phyloP scores from a whole-genome alignment of 2,888 invertebrate species.

The Cataglyphis altisquamis region DNA sequence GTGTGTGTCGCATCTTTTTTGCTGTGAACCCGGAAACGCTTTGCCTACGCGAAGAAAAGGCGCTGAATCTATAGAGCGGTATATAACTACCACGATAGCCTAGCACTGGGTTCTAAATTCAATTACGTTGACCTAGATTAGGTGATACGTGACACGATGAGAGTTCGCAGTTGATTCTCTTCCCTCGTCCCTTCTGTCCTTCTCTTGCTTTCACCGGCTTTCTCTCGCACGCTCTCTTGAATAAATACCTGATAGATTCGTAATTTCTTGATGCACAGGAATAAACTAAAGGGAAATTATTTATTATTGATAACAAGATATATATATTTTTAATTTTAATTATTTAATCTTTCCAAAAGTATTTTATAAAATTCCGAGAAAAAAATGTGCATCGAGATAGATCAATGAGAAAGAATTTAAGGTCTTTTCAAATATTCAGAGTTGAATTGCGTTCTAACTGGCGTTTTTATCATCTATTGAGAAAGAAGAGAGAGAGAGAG shows the following conservation, averaged over 20 bases:
- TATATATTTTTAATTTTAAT: background rate
- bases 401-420: background rate
- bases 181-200: constrained; percentile 39
- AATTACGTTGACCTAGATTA: constrained; percentile 79
- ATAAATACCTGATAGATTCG: constrained; percentile 21
- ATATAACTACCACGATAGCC: constrained; percentile 44
- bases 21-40: constrained; percentile 29
- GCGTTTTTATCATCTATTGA: background rate
- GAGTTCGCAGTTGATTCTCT: constrained; percentile 60
- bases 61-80: constrained; percentile 49
- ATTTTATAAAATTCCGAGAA: background rate
- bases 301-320: background rate
- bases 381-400: background rate
- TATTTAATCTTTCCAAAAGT: background rate
- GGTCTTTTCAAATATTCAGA: background rate
- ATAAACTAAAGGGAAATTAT: constrained; percentile 23
- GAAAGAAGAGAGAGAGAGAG: background rate
- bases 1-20: constrained; percentile 11
- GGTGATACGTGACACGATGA: constrained; percentile 70
- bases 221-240: constrained; percentile 40
- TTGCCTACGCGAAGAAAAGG: constrained; percentile 23
- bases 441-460: background rate
- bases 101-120: constrained; percentile 70
- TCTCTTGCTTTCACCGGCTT: constrained; percentile 50
- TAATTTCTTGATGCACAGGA: background rate